Evolutionary conservation across 2,888 invertebrate genomes (phyloP).

Genomic region (Augiades crinisus): DNA sequence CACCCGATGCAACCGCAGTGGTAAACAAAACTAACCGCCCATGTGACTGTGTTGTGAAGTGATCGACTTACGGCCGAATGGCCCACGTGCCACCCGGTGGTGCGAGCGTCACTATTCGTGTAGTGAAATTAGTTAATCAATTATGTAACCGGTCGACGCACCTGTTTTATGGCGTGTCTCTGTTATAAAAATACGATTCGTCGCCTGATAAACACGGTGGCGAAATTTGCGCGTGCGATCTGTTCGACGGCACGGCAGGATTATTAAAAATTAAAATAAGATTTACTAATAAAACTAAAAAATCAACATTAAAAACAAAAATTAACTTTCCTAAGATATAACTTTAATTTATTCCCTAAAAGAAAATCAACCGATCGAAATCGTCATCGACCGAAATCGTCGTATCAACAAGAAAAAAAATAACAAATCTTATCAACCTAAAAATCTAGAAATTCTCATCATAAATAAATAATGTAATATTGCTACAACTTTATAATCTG

Average conservation of each 20-base stretch:
- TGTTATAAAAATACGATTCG: constrained; percentile 5
- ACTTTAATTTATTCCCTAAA: too few relatives aligned
- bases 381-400: too few relatives aligned
- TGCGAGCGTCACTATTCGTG: constrained; percentile 27
- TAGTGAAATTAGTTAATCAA: constrained; percentile 51
- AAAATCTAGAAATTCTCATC: too few relatives aligned
- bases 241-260: neutral
- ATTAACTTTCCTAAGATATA: too few relatives aligned
- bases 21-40: constrained; percentile 48
- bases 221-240: neutral
- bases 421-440: too few relatives aligned
- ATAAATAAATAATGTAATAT: too few relatives aligned
- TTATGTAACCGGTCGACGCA: constrained; percentile 46
- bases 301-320: too few relatives aligned
- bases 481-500: neutral
- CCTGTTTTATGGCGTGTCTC: constrained; percentile 34
- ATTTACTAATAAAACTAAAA: neutral
- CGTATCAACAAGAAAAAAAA: too few relatives aligned
- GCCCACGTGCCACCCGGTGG: constrained; percentile 37
- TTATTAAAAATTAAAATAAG: too few relatives aligned
- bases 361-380: too few relatives aligned
- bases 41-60: constrained; percentile 50
- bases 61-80: constrained; percentile 33
- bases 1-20: constrained; percentile 38
- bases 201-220: neutral